Evolutionary conservation across 2,888 invertebrate genomes (phyloP).

Genomic region (Plagiodera versicolora): DNA sequence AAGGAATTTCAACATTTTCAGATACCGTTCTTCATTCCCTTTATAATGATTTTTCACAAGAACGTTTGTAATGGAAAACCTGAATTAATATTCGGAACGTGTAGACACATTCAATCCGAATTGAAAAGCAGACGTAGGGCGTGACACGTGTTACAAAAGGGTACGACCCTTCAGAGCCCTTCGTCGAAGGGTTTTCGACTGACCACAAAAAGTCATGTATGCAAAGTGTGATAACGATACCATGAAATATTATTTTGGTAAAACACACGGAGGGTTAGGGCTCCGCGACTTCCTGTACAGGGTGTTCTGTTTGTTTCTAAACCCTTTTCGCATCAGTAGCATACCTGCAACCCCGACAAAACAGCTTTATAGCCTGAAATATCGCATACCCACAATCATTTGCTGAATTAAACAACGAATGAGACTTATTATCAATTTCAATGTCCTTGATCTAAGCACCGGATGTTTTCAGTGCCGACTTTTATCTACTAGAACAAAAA

Average conservation of each 20-base stretch:
- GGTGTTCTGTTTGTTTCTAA: too few species aligned
- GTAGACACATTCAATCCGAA: slow-evolving; percentile 9
- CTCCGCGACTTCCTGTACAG: neutral
- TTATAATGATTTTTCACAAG: too few species aligned
- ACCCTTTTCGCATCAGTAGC: too few species aligned
- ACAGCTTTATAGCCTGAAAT: too few species aligned
- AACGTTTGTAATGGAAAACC: too few species aligned
- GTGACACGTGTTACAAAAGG: slow-evolving; percentile 9
- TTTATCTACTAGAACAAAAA: neutral
- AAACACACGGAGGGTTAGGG: neutral
- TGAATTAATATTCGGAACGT: slow-evolving; percentile 4
- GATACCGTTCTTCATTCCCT: too few species aligned
- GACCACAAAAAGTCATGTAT: slow-evolving; percentile 10
- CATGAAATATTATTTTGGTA: neutral
- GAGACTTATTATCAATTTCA: neutral
- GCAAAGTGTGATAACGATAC: neutral
- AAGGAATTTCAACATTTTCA: too few species aligned
- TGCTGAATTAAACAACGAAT: too few species aligned
- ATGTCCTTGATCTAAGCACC: neutral
- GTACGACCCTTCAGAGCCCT: slow-evolving; percentile 12
- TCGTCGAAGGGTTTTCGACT: neutral
- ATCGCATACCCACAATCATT: too few species aligned
- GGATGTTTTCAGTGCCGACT: neutral
- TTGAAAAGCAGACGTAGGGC: slow-evolving; percentile 11
- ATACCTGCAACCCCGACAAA: too few species aligned